Evolutionary conservation across 2,113 vertebrate genomes (phyloP), one percentile per base, ranked within the genome.

Genomic region (Rhodinocichla rosea): DNA sequence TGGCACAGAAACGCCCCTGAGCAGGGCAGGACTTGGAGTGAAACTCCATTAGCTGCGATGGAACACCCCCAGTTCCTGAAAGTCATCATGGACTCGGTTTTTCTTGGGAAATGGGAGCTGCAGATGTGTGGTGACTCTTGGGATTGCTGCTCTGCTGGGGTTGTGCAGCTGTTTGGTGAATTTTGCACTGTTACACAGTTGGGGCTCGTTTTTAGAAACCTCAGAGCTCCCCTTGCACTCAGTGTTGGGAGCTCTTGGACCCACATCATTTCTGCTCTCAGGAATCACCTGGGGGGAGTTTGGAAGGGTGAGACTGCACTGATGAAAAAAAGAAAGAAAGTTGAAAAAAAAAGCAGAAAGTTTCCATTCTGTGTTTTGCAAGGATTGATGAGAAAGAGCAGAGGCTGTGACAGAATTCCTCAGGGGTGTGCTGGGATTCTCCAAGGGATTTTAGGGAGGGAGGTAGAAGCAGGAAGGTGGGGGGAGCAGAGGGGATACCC

Each of bases 11-110:
- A 17, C 7, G 2, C 2, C 39, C 23, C 71, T 6, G n/a, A 22
- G 44, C 35, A 1, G 30, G 79, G 62, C 21, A 27, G 82, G 50
- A 11, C 3, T 9, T 3, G 1, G 7, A 18, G 53, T 3, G 27
- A 9, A 65, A 7, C 50, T 28, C 9, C 17, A 1, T 7, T 1
- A 15, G 24, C 1, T 64, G 35, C 40, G 39, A 2, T 30, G 57
- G 83, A 7, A 20, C 56, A 21, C 63, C 24, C 49, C 22, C 63
- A 4, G 28, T 3, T 42, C 68, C 19, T 39, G 45, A 7, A 33
- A 22, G 15, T 5, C 2, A 0, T 7, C 6, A 6, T 9, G 30
- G 63, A 9, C 26, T 87, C 8, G 1, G 16, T 2, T 1, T 69
- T 89, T 49, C 50, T 47, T 47, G 76, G 68, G 90, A 78, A 62